Conservation (phyloP, 2,888 invertebrate species). For the Ectobius pallidus region DNA sequence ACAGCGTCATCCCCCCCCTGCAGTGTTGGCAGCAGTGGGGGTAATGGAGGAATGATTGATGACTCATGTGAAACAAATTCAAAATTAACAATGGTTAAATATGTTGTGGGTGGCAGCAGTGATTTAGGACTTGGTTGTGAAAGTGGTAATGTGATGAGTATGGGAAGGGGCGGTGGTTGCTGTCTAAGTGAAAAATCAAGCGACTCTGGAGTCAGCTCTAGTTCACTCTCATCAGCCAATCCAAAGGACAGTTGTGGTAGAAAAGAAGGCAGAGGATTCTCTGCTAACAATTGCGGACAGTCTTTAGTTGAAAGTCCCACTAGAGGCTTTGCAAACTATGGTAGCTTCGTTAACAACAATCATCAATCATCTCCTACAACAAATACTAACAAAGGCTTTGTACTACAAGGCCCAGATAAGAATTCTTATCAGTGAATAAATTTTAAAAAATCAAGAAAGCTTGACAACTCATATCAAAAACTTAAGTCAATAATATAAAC, state of each 20-base stretch:
- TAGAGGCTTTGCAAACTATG: conserved; percentile 31
- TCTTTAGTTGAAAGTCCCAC: conserved; percentile 39
- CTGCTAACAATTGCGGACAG: not conserved
- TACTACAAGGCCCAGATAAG: conserved; percentile 32
- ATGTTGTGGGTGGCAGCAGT: conserved; percentile 62
- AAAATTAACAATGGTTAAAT: conserved; percentile 68
- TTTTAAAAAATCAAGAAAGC: conserved; percentile 1
- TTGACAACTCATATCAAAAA: conserved; percentile 37
- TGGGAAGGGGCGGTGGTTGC: conserved; percentile 59
- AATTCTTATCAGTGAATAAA: conserved; percentile 28
- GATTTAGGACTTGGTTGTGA: conserved; percentile 53
- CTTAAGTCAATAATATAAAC: conserved; percentile 36
- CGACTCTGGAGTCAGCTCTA: conserved; percentile 89
- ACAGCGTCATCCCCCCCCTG: no score
- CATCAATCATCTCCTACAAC: conserved; percentile 19
- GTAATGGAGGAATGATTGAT: no score
- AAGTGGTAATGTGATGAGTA: conserved; percentile 51
- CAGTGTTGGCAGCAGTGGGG: no score
- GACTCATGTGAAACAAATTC: conserved; percentile 70
- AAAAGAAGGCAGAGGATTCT: conserved; percentile 17
- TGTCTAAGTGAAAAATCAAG: conserved; percentile 86
- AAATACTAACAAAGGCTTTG: conserved; percentile 14
- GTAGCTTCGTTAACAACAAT: conserved; percentile 19
- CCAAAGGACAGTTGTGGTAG: conserved; percentile 44
- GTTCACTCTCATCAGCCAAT: conserved; percentile 77